Evolutionary conservation across 1,140 invertebrate genomes (phyloP), one percentile per base, ranked within the genome.

Genomic region (Magallana ariakensis): DNA sequence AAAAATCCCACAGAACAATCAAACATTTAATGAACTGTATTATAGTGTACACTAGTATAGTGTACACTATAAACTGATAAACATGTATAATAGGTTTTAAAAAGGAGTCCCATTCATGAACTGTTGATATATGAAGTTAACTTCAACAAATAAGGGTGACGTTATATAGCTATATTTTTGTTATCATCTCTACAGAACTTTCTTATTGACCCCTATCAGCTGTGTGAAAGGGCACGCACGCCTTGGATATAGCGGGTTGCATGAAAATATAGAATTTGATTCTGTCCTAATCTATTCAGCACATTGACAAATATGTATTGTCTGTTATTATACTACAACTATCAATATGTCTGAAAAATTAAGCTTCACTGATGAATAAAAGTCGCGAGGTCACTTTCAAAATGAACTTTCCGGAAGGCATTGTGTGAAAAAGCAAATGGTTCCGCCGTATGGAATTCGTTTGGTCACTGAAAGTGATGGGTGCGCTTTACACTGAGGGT

Each of bases 341-440:
- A 13, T 13, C 33, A 26, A 6, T 15, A 13, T 75, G 22, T 33
- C 66, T 26, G 22, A 11, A 26, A 75, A 75, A 33, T 22, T 75
- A 4, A 75, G 19, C 66, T 26, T 26, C 33, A 75, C 10, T 26
- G 26, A 75, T 75, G 26, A 26, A 75, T 22, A 75, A 33, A 75
- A 75, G 66, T 75, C 66, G 66, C 66, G 66, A 75, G 66, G 66
- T 75, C 66, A 75, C 66, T 75, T 75, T 75, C 66, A 75, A 75
- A 75, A 75, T 75, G 66, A 75, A 26, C 22, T 75, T 75, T 75
- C 66, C 66, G 66, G 66, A 26, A 75, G 66, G 66, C 66, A 26
- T 19, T 33, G 10, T 33, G 66, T 33, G 22, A 19, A 26, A 75
- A 75, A 10, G 66, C 66, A 75, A 22, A 13, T 26, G 22, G 8